These are phyloP conservation scores for Ptycholaimellus sp. DNA, from an alignment of 2,888 invertebrate species.

Conservation along the genomic window DNA sequence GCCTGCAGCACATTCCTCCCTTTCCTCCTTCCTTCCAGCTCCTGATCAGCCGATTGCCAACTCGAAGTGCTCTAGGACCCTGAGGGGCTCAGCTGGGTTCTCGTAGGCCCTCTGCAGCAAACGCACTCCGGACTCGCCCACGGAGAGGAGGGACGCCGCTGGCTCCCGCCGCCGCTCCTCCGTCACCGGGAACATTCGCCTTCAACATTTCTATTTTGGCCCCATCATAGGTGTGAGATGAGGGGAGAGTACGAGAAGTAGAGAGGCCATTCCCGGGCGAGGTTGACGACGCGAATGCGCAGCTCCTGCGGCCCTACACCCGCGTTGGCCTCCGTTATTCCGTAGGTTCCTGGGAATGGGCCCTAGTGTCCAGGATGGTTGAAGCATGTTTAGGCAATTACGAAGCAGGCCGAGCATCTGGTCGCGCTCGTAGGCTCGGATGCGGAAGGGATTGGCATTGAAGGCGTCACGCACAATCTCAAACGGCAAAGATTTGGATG, in stretches of 20 bases:
- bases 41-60: no score
- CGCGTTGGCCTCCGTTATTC: not conserved
- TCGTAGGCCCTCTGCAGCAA: constrained; percentile 37
- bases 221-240: not conserved
- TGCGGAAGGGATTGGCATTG: constrained; percentile 37
- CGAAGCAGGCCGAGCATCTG: constrained; percentile 36
- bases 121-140: constrained; percentile 62
- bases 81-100: constrained; percentile 30
- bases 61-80: constrained; percentile 35
- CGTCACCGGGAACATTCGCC: constrained; percentile 9
- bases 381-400: constrained; percentile 12
- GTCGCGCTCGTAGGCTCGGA: constrained; percentile 38
- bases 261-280: constrained; percentile 72
- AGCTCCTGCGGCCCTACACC: constrained; percentile 26
- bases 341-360: not conserved
- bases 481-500: no score
- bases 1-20: no score
- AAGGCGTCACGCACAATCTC: no score
- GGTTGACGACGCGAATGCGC: constrained; percentile 64
- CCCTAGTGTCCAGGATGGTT: not conserved
- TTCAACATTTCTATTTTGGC: not conserved
- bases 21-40: no score
- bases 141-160: constrained; percentile 48
- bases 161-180: constrained; percentile 17
- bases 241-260: constrained; percentile 45